phyloP scores from a whole-genome alignment of 2,113 vertebrate genomes.

The Macroglossus sobrinus region DNA sequence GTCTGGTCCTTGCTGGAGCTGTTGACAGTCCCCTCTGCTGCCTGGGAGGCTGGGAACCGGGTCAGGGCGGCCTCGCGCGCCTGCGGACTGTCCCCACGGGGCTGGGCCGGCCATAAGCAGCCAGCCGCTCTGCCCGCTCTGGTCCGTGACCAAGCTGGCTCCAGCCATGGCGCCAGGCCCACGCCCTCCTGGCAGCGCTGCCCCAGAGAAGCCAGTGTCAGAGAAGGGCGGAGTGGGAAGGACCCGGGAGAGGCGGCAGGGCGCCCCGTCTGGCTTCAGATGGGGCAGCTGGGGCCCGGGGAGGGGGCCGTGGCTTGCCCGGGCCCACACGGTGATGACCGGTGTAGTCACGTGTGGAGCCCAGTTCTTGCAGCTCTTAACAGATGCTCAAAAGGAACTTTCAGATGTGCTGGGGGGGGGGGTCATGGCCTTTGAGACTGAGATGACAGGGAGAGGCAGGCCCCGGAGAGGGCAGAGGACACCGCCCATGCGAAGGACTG shows the following conservation, averaged over 20 bases:
- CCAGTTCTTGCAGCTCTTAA: not conserved
- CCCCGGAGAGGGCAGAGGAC: not conserved
- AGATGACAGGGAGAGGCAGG: not conserved
- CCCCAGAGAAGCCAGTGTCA: not conserved
- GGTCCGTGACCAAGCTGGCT: not conserved
- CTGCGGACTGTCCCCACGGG: not conserved
- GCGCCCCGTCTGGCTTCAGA: not conserved
- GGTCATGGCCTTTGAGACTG: not conserved
- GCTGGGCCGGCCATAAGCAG: not conserved
- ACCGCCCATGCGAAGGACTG: rapidly evolving
- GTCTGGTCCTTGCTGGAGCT: not conserved
- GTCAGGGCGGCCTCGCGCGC: not conserved
- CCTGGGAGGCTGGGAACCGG: not conserved
- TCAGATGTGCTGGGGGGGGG: not conserved
- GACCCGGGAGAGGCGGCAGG: not conserved
- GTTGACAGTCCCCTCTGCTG: not conserved
- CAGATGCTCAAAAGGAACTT: not conserved
- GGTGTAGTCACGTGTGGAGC: not conserved
- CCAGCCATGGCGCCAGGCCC: not conserved
- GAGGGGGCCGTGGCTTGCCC: not conserved
- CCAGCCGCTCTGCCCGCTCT: not conserved
- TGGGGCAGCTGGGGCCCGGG: not conserved
- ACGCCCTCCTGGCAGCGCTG: not conserved
- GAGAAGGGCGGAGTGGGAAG: not conserved
- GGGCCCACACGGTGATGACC: not conserved